Percentiles rank a stretch among this genome's conserved stretches.
phyloP scores from a whole-genome alignment of 2,888 invertebrate genomes.

The Atethmia centrago region DNA sequence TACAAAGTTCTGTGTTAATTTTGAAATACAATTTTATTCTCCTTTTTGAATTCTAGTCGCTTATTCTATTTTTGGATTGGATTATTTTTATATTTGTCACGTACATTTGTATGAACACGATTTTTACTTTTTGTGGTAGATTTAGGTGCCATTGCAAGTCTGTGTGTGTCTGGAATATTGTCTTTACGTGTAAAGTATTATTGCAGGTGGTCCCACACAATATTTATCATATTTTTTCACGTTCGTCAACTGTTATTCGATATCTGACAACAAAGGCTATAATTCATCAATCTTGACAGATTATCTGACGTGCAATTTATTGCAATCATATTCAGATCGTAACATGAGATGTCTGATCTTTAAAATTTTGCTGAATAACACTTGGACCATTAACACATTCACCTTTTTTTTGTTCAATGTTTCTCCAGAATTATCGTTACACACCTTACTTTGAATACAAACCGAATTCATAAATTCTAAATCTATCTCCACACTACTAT shows the following conservation, averaged over 20 bases:
- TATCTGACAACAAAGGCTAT: constrained; percentile 29
- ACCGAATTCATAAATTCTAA: background rate
- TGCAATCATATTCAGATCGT: constrained; percentile 41
- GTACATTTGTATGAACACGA: constrained; percentile 33
- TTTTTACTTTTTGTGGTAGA: constrained; percentile 37
- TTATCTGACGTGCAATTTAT: constrained; percentile 53
- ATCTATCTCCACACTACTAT: background rate
- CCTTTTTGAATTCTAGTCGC: constrained; percentile 39
- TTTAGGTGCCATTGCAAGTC: constrained; percentile 5
- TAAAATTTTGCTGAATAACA: constrained; percentile 36
- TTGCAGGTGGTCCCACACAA: constrained; percentile 40
- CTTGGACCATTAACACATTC: constrained; percentile 1
- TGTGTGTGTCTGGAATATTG: constrained; percentile 18
- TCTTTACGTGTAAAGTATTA: constrained; percentile 1
- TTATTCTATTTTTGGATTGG: constrained; percentile 38
- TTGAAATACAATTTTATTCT: constrained; percentile 36
- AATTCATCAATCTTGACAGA: constrained; percentile 44
- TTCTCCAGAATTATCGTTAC: no score
- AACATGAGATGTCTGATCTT: constrained; percentile 37
- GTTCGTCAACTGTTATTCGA: constrained; percentile 1
- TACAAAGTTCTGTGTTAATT: constrained; percentile 56
- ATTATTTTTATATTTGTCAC: constrained; percentile 55
- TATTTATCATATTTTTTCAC: background rate
- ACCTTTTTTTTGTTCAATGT: background rate
- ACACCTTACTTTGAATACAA: background rate